These are phyloP conservation scores for Zoanthus gigantus DNA, from an alignment of 92 coral and sea anemone species.

Conservation along the genomic window DNA sequence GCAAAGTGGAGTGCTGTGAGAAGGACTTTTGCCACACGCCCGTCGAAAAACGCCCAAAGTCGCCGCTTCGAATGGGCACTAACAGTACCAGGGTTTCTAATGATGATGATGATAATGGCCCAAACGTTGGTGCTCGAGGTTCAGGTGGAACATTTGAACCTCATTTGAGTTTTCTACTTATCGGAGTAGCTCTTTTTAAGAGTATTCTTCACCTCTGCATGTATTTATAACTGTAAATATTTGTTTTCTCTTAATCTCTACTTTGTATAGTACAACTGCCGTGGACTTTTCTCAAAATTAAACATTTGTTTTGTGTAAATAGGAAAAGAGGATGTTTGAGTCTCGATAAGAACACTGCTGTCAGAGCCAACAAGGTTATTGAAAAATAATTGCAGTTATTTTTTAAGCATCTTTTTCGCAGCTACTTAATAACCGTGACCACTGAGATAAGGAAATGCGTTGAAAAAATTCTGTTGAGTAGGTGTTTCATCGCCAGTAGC, in stretches of 20 bases:
- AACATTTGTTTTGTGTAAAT: too few relatives aligned
- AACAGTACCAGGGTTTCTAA: not conserved
- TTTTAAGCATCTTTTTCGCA: too few relatives aligned
- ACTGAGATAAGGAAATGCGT: too few relatives aligned
- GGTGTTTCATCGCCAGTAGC: too few relatives aligned
- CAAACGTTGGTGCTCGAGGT: slow-evolving; percentile 27
- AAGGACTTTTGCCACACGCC: slow-evolving; percentile 41
- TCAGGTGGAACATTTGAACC: not conserved
- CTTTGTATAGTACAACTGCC: not conserved
- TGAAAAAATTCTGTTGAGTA: too few relatives aligned
- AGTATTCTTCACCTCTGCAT: not conserved
- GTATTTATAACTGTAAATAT: not conserved
- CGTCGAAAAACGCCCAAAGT: slow-evolving; percentile 6
- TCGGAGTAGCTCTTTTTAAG: not conserved
- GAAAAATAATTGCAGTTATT: too few relatives aligned
- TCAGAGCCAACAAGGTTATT: too few relatives aligned
- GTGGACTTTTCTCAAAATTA: not conserved
- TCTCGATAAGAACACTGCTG: too few relatives aligned
- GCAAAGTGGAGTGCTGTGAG: slow-evolving; percentile 40
- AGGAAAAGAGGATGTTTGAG: too few relatives aligned
- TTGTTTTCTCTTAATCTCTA: not conserved
- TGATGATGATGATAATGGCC: not conserved
- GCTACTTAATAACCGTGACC: too few relatives aligned
- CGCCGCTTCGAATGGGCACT: not conserved
- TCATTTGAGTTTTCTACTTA: not conserved